Base-by-base conservation (phyloP, 2,797 vertebrate genomes). In the Lepidocolaptes lacrymiger region DNA sequence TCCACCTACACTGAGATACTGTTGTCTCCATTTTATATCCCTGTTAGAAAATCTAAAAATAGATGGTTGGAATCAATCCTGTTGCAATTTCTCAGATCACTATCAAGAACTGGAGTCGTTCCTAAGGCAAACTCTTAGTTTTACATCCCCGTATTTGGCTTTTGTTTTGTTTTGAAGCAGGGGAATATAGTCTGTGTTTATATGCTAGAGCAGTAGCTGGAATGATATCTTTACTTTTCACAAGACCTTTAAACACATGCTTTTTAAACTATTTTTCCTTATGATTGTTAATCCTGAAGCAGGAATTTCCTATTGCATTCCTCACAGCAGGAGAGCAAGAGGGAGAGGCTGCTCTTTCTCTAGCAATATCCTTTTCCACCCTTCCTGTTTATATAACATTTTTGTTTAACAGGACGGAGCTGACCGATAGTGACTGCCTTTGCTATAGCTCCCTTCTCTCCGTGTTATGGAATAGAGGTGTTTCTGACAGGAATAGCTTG, bases 361-460 rank as follows among this genome's bases (percentile, higher is more conserved):
- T 41, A 66, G 88, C 69, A 91, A 89, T 86, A 91, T 94, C 84
- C 92, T 85, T 88, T 94, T 85, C 94, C 95, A 95, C 96, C 91
- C 94, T 96, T 97, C 97, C 95, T 96, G 96, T 97, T 96, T 97
- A 89, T 96, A 89, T 12, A 68, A 48, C 74, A 62, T 80, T 96
- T 96, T 86, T 84, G 63, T 92, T 89, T 58, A 85, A 78, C 74
- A 77, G 86, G 64, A 93, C 6, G 2, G 71, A 75, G 71, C 67
- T 0, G 1, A 56, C 61, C 24, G 39, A 94, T 24, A 89, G 91
- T 54, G 81, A 62, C 17, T 59, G 76, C 48, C 68, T 24, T 8
- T 52, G 66, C 78, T 66, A 23, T 10, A 59, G 67, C 73, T 89
- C 61, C 73, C 34, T 77, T 28, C 44, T 75, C n/a, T 73, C 76